These are phyloP conservation scores for Brachyopa scutellaris DNA, from an alignment of 2,888 invertebrate genomes.

Conservation along the genomic window DNA sequence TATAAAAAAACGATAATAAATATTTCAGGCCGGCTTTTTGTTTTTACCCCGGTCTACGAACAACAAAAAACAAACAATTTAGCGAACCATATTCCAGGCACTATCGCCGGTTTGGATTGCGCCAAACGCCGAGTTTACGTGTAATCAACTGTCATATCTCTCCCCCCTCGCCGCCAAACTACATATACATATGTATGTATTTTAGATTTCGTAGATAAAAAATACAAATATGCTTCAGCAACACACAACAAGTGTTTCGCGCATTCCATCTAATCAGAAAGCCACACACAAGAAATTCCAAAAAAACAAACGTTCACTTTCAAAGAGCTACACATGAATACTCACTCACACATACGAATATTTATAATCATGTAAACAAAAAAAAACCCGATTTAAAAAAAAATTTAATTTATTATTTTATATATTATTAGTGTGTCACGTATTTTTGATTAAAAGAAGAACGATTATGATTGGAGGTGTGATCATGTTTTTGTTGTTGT, in stretches of 20 bases:
- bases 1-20: conserved; percentile 7
- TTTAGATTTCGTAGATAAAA: conserved; percentile 10
- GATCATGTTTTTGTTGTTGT: not conserved
- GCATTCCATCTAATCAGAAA: conserved; percentile 56
- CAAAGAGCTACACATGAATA: conserved; percentile 20
- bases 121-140: not conserved
- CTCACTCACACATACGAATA: too few species aligned
- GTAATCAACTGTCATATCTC: conserved; percentile 5
- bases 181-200: too few species aligned
- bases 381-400: not conserved
- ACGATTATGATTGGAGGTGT: conserved; percentile 17
- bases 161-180: too few species aligned
- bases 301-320: conserved; percentile 57
- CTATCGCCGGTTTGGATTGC: not conserved
- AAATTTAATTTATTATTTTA: conserved; percentile 29
- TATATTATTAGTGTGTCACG: conserved; percentile 22
- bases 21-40: conserved; percentile 20
- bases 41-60: not conserved
- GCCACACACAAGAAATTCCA: conserved; percentile 39
- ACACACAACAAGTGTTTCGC: conserved; percentile 37
- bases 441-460: not conserved
- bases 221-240: not conserved
- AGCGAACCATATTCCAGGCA: not conserved
- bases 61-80: not conserved
- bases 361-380: conserved; percentile 29